Evolutionary conservation across 2,113 vertebrate species (phyloP), one percentile per base, ranked within the genome.

Genomic region (Varanus komodoensis): DNA sequence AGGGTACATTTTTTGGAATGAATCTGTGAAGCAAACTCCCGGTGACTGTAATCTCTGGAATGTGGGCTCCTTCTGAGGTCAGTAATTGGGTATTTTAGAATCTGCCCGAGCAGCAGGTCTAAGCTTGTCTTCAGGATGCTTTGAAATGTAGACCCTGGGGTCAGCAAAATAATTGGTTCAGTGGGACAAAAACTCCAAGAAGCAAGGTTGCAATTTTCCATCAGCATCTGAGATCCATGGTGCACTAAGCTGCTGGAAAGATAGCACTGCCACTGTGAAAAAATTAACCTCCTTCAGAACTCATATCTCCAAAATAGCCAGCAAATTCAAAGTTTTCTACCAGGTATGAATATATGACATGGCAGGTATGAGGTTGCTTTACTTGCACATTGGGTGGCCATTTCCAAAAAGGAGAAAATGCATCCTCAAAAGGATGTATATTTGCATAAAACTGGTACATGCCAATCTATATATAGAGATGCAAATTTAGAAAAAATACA

Each of bases 11-110:
- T 97, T 97, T 96, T 96, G 96, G 95, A 98, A 97, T 98, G 97
- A 97, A 96, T 97, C 97, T 97, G 97, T 97, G 97, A 98, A 95
- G 97, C 95, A 97, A 98, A 98, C 96, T 97, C 96, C 94, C 96
- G 92, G 89, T 98, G 98, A 98, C 97, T 98, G 96, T 98, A 98
- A 97, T 97, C 97, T 97, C 94, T 96, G 97, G 98, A 98, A 98
- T 97, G 98, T 95, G 97, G 97, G 98, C 97, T 98, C 97, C 96
- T 97, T 95, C 96, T 96, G 94, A 98, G 97, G 97, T 98, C 98
- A 98, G 96, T 98, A 98, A 98, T 97, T 97, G 96, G 97, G 96
- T 97, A 96, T 95, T 93, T 90, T 96, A 96, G 96, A 97, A 93
- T 97, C 97, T 97, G 95, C 94, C 93, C 88, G 92, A 96, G 95